Conservation (phyloP, 2,113 vertebrate species). For the Glaucomys volans region DNA sequence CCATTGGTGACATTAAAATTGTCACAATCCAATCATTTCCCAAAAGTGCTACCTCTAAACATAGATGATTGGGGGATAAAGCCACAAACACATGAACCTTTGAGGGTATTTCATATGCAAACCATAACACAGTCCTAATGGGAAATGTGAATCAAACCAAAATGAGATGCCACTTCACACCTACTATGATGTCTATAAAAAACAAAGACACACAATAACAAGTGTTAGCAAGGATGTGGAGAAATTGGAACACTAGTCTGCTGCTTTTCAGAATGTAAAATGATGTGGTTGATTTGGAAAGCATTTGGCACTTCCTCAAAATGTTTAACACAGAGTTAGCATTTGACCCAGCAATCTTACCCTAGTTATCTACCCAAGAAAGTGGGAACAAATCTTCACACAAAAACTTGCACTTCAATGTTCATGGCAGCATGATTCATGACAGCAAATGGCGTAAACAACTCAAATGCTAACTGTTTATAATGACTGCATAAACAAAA, state of each 20-base stretch:
- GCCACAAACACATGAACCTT: neutral
- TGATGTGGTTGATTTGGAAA: neutral
- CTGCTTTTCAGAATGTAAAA: neutral
- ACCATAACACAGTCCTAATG: neutral
- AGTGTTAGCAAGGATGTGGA: neutral
- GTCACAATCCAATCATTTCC: neutral
- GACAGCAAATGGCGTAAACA: neutral
- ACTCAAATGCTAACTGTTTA: neutral
- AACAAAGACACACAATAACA: neutral
- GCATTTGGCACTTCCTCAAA: constrained; percentile 37
- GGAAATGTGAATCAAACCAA: constrained; percentile 9
- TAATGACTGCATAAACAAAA: neutral
- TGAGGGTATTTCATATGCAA: neutral
- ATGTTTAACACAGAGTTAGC: neutral
- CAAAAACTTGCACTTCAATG: neutral
- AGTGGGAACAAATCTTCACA: neutral
- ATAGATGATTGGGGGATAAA: neutral
- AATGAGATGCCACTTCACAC: neutral
- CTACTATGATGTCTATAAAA: neutral
- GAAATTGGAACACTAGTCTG: neutral
- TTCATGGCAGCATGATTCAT: neutral
- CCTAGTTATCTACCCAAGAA: neutral
- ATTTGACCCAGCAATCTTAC: neutral
- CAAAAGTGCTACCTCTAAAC: neutral
- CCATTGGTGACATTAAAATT: neutral